Evolutionary conservation across 1,140 invertebrate genomes (phyloP).

Genomic region (Macrostomum lignano): DNA sequence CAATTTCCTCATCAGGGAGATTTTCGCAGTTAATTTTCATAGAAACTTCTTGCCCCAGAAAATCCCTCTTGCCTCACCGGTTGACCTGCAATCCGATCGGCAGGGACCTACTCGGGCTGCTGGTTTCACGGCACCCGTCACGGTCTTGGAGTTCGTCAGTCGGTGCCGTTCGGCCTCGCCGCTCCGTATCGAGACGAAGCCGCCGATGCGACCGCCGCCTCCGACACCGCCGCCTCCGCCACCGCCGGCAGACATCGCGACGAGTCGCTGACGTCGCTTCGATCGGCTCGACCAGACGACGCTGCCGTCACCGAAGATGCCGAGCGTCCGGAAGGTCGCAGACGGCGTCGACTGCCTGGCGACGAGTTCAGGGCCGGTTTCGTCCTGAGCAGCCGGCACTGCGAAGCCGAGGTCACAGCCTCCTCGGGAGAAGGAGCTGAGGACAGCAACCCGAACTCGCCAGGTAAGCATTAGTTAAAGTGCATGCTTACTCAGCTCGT

Average conservation of each 20-base stretch:
- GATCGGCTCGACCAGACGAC: background rate
- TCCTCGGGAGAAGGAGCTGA: background rate
- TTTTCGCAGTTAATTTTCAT: too few relatives aligned
- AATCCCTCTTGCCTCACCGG: too few relatives aligned
- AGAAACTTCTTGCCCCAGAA: too few relatives aligned
- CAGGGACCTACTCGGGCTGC: slow-evolving; percentile 59
- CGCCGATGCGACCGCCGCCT: background rate
- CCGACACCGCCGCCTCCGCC: background rate
- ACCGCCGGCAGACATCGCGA: background rate
- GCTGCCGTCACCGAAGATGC: background rate
- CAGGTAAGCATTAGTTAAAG: slow-evolving; percentile 4
- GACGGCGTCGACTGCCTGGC: background rate
- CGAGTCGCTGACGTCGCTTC: slow-evolving; percentile 4
- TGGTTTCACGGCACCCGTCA: slow-evolving; percentile 78
- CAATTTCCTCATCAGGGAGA: too few relatives aligned
- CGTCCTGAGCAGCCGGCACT: background rate
- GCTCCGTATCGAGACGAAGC: slow-evolving; percentile 29
- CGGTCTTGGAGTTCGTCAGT: slow-evolving; percentile 74
- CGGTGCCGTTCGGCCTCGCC: slow-evolving; percentile 50
- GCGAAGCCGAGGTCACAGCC: background rate
- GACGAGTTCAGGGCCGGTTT: slow-evolving; percentile 4
- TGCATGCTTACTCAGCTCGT: slow-evolving; percentile 3
- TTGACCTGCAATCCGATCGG: too few relatives aligned
- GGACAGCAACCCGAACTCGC: background rate
- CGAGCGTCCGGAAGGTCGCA: slow-evolving; percentile 1